A percentile compares a stretch with the other conserved stretches of the same genome.
Conservation (phyloP, 2,113 vertebrate species). For the human (Homo sapiens) region GRCh38 chr2:22369501-22370000, state of each 20-base stretch:
- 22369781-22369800: neutral
- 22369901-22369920: neutral
- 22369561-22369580: too few species aligned
- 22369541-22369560: too few species aligned
- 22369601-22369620: neutral
- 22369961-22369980: neutral
- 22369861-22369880: neutral
- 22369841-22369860: neutral
- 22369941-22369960: conserved; percentile 16
- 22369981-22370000: conserved; percentile 23
- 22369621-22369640: neutral
- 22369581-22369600: neutral
- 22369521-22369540: too few species aligned
- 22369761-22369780: neutral
- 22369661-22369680: neutral
- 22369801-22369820: neutral
- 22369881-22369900: neutral
- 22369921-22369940: conserved; percentile 2
- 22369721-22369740: neutral
- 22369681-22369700: neutral
- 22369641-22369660: neutral
- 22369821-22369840: neutral
- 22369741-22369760: neutral
- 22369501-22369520: too few species aligned
- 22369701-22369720: neutral